phyloP scores from a whole-genome alignment of 2,888 invertebrate genomes.

The Nesidiocoris tenuis region DNA sequence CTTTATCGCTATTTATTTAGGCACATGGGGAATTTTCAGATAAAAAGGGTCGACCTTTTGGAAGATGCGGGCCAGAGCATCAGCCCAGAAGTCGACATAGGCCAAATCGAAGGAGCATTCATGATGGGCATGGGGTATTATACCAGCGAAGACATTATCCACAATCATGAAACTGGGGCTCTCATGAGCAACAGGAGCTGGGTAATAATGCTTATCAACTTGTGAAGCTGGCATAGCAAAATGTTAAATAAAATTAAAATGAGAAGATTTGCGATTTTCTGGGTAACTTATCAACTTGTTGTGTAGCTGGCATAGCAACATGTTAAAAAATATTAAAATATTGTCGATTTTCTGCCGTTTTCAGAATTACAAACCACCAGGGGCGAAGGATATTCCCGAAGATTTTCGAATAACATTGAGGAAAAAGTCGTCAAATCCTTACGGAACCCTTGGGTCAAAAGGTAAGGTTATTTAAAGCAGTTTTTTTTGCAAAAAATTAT shows the following conservation, averaged over 20 bases:
- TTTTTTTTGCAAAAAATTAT: no score
- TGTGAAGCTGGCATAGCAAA: no score
- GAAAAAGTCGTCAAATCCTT: constrained; percentile 64
- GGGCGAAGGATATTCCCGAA: constrained; percentile 74
- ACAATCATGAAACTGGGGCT: constrained; percentile 64
- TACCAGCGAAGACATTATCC: constrained; percentile 70
- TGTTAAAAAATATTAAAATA: no score
- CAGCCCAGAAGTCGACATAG: constrained; percentile 67
- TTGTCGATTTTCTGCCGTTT: no score
- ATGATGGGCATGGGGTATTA: constrained; percentile 68
- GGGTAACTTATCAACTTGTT: no score
- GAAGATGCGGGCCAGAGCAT: constrained; percentile 75
- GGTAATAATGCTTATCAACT: no score
- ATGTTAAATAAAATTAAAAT: no score
- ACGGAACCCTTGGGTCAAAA: constrained; percentile 72
- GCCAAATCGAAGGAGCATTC: constrained; percentile 60
- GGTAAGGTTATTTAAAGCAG: constrained; percentile 55
- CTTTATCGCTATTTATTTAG: no score
- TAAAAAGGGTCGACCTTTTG: constrained; percentile 67
- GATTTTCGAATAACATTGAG: constrained; percentile 71
- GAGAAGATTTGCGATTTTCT: no score
- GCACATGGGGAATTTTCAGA: no score
- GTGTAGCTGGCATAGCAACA: no score
- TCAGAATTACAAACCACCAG: constrained; percentile 71
- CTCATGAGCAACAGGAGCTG: constrained; percentile 75